These are phyloP conservation scores for Campylomormyrus numenius DNA, from an alignment of 2,113 vertebrate genomes.

Conservation along the genomic window DNA sequence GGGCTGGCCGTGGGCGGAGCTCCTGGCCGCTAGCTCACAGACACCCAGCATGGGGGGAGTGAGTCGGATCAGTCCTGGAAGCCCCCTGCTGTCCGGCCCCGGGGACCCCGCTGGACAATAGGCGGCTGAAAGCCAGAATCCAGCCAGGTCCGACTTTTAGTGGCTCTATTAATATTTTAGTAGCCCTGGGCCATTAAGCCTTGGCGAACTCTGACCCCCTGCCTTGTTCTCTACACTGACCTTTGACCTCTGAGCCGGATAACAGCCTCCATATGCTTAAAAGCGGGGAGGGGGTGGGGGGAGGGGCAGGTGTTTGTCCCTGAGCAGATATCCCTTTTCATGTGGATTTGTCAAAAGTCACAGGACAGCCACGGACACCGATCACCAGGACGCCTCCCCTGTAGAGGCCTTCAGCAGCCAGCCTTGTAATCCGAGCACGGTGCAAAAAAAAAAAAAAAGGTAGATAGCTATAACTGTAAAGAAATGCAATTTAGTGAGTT, in stretches of 20 bases:
- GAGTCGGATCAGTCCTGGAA: neutral
- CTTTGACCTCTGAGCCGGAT: conserved; percentile 9
- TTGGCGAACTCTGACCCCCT: conserved; percentile 14
- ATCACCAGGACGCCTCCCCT: neutral
- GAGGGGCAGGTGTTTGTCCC: conserved; percentile 4
- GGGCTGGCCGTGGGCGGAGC: neutral
- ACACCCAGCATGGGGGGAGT: conserved; percentile 12
- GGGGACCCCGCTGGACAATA: neutral
- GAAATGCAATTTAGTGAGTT: neutral
- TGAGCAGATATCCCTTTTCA: neutral
- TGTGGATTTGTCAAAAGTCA: neutral
- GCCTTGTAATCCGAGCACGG: neutral
- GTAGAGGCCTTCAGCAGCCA: neutral
- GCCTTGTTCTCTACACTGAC: conserved; percentile 23
- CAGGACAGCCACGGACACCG: neutral
- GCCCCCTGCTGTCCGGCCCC: neutral
- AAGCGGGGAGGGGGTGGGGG: neutral
- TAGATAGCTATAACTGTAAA: neutral
- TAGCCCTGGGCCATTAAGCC: conserved; percentile 17
- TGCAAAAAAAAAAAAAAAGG: neutral
- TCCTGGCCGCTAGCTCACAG: neutral
- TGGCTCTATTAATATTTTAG: conserved; percentile 24
- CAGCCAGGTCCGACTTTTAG: neutral
- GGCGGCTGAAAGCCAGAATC: neutral
- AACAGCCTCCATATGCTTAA: neutral